Conservation (phyloP, 2,888 invertebrate genomes). For the Xanthorhoe spadicearia region DNA sequence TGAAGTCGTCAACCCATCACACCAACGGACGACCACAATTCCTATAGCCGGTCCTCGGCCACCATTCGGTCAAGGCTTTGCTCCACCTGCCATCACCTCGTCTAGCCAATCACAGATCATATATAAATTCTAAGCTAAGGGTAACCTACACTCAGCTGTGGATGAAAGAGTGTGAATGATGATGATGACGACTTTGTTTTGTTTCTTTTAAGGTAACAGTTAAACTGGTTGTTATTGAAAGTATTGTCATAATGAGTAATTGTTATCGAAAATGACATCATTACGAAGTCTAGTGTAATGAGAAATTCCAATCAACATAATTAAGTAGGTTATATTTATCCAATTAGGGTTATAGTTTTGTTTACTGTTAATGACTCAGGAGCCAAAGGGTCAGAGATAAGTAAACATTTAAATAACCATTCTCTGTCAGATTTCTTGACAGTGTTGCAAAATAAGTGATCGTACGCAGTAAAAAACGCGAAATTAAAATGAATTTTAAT, state of each 20-base stretch:
- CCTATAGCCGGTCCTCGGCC: too few relatives aligned
- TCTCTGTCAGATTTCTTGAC: constrained; percentile 10
- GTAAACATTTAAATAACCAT: constrained; percentile 27
- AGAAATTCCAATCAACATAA: constrained; percentile 8
- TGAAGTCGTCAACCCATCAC: too few relatives aligned
- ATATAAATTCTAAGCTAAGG: too few relatives aligned
- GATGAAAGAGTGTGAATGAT: too few relatives aligned
- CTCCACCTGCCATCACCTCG: too few relatives aligned
- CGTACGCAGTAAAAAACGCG: not conserved
- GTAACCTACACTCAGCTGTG: too few relatives aligned
- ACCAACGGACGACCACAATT: too few relatives aligned
- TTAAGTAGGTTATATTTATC: not conserved
- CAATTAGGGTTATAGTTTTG: constrained; percentile 3
- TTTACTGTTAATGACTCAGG: constrained; percentile 14
- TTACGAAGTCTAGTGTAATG: not conserved
- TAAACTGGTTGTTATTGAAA: not conserved
- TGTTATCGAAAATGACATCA: not conserved
- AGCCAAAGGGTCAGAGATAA: constrained; percentile 25
- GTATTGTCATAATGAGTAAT: not conserved
- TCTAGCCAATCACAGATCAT: too few relatives aligned
- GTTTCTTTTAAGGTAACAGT: not conserved
- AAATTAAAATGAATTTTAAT: constrained; percentile 43
- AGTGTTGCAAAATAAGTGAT: constrained; percentile 9
- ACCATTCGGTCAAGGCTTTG: too few relatives aligned
- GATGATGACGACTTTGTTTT: too few relatives aligned